These are phyloP conservation scores for Cheilosia grossa DNA, from an alignment of 2,888 invertebrate species.

Conservation along the genomic window DNA sequence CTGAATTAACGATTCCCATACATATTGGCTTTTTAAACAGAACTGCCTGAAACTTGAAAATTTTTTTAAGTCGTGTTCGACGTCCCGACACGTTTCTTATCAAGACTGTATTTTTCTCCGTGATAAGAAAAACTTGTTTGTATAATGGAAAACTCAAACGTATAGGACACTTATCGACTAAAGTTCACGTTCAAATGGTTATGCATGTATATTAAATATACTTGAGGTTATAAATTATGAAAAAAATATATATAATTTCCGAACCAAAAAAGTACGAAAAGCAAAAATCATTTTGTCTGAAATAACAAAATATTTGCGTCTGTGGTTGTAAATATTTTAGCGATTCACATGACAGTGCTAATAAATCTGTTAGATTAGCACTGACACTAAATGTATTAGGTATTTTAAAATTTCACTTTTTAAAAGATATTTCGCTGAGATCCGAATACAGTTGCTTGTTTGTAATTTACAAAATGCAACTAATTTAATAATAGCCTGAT, in stretches of 20 bases:
- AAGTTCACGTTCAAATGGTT: slow-evolving; percentile 37
- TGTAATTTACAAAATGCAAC: not conserved
- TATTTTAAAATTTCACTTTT: slow-evolving; percentile 30
- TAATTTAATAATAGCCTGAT: not conserved
- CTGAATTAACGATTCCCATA: not conserved
- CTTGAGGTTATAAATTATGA: not conserved
- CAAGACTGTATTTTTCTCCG: slow-evolving; percentile 18
- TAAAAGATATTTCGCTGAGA: not conserved
- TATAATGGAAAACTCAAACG: slow-evolving; percentile 26
- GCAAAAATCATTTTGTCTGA: slow-evolving; percentile 1
- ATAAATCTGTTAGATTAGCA: slow-evolving; percentile 22
- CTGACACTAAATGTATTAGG: not conserved
- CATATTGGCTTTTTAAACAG: not conserved
- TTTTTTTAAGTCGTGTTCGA: slow-evolving; percentile 26
- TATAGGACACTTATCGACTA: slow-evolving; percentile 4
- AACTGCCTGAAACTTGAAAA: slow-evolving; percentile 26
- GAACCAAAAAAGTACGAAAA: not conserved
- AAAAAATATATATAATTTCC: slow-evolving; percentile 17
- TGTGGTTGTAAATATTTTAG: slow-evolving; percentile 13
- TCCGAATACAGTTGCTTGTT: not conserved
- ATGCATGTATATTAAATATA: not conserved
- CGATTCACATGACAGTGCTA: slow-evolving; percentile 34
- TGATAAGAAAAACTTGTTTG: slow-evolving; percentile 52
- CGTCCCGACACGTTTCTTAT: slow-evolving; percentile 43
- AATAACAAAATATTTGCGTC: slow-evolving; percentile 5